Conservation (phyloP, 2,888 invertebrate genomes). For the Drosophila yooni region DNA sequence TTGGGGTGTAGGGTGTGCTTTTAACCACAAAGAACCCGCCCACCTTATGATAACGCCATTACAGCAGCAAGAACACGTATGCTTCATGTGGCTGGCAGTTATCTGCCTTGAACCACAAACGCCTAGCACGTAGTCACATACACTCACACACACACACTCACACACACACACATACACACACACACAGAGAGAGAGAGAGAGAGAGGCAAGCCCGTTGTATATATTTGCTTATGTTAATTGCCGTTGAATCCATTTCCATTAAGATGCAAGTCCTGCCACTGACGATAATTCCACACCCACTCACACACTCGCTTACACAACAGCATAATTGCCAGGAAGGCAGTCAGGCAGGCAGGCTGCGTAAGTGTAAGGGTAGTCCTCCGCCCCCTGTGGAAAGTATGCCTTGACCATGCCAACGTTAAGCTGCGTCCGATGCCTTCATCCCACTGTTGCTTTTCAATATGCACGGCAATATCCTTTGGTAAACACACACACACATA, state of each 20-base stretch:
- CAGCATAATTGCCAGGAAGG: conserved; percentile 64
- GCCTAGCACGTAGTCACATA: conserved; percentile 71
- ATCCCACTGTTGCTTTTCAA: conserved; percentile 76
- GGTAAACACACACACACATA: conserved; percentile 69
- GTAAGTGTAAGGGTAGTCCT: conserved; percentile 20
- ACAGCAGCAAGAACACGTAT: conserved; percentile 68
- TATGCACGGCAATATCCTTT: conserved; percentile 81
- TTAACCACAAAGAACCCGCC: conserved; percentile 62
- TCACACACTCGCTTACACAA: conserved; percentile 37
- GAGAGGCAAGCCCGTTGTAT: conserved; percentile 68
- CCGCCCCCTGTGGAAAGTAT: conserved; percentile 50
- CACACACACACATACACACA: not conserved
- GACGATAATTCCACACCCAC: conserved; percentile 77
- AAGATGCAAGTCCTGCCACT: conserved; percentile 81
- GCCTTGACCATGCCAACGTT: conserved; percentile 74
- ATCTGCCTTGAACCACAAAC: conserved; percentile 70
- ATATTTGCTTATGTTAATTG: conserved; percentile 84
- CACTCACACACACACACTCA: conserved; percentile 15
- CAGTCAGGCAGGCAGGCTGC: conserved; percentile 44
- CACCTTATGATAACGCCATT: conserved; percentile 80
- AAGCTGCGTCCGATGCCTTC: conserved; percentile 54
- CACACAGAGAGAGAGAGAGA: not conserved
- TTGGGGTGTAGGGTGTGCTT: conserved; percentile 1
- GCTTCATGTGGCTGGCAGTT: conserved; percentile 60
- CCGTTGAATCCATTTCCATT: conserved; percentile 84